These are phyloP conservation scores for human (Homo sapiens) DNA, from an alignment of 2,113 vertebrate genomes.

Conservation along the genomic window GRCh38 chr16:47780501-47781000, in stretches of 20 bases:
- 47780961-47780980: not conserved
- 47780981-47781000: not conserved
- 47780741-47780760: not conserved
- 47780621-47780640: not conserved
- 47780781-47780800: not conserved
- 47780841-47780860: not conserved
- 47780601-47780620: not conserved
- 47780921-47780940: not conserved
- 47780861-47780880: not conserved
- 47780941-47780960: not conserved
- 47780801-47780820: not conserved
- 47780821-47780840: not conserved
- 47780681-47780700: not conserved
- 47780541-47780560: not conserved
- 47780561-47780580: not conserved
- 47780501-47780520: not conserved
- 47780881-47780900: not conserved
- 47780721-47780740: not conserved
- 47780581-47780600: not conserved
- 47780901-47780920: not conserved
- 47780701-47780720: not conserved
- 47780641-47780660: no score
- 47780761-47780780: not conserved
- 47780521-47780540: not conserved
- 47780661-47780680: not conserved